These are phyloP conservation scores for Oryctolagus cuniculus DNA, from an alignment of 2,113 vertebrate genomes.

Conservation along the genomic window DNA sequence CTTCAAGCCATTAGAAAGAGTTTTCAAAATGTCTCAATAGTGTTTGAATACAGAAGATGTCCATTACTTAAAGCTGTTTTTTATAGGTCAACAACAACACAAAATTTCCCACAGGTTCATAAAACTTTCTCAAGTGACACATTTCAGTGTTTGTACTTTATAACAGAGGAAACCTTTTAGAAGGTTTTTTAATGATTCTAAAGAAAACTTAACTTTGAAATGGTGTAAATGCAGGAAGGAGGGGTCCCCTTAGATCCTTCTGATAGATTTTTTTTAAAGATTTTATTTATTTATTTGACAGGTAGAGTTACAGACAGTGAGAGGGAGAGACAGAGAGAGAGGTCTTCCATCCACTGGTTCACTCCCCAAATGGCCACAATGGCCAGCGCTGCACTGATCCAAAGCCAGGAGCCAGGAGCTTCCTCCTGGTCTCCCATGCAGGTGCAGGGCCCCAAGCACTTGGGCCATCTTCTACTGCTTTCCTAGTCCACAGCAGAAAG, in stretches of 20 bases:
- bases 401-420: no score
- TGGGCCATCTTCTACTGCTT: no score
- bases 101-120: not conserved
- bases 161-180: not conserved
- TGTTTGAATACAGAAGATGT: not conserved
- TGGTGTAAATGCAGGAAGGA: constrained; percentile 7
- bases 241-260: not conserved
- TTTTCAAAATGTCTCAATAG: constrained; percentile 23
- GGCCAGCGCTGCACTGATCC: no score
- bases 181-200: not conserved
- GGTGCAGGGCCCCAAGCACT: no score
- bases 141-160: not conserved
- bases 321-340: no score
- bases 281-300: no score
- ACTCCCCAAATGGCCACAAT: no score
- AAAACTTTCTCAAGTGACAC: constrained; percentile 5
- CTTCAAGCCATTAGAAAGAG: not conserved
- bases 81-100: constrained; percentile 13
- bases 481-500: no score
- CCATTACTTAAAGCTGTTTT: not conserved
- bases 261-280: no score
- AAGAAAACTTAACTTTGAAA: constrained; percentile 44
- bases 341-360: no score
- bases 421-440: no score
- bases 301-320: no score